Conservation (phyloP, 2,888 invertebrate species). For the Machimus rusticus region DNA sequence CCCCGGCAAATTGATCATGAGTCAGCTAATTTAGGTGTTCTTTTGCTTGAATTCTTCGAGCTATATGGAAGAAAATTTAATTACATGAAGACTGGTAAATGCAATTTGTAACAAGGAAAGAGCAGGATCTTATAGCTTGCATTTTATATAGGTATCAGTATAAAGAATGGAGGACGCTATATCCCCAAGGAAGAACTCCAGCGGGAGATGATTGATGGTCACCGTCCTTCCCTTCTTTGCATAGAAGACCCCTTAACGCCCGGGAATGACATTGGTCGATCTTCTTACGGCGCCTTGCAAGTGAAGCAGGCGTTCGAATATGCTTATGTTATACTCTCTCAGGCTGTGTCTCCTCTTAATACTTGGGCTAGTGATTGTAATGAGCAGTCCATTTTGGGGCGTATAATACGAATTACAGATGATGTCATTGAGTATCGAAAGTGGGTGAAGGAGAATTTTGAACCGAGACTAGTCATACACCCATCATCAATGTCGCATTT, state of each 20-base stretch:
- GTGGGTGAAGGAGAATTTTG: conserved; percentile 63
- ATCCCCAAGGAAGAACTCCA: conserved; percentile 94
- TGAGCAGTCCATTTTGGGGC: conserved; percentile 78
- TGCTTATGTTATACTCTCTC: conserved; percentile 86
- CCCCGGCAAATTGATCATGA: conserved; percentile 80
- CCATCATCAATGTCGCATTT: conserved; percentile 55
- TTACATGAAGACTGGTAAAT: conserved; percentile 84
- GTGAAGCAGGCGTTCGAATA: conserved; percentile 95
- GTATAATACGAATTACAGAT: conserved; percentile 92
- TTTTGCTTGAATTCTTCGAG: conserved; percentile 97
- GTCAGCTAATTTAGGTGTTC: conserved; percentile 85
- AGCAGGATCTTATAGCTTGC: background rate
- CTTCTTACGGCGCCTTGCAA: conserved; percentile 80
- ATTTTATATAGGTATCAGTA: conserved; percentile 70
- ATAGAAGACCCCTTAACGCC: conserved; percentile 97
- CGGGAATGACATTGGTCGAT: conserved; percentile 97
- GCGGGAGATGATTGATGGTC: conserved; percentile 92
- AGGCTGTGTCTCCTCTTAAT: conserved; percentile 71
- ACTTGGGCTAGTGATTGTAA: conserved; percentile 67
- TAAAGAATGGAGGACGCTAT: conserved; percentile 92
- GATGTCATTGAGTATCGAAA: conserved; percentile 77
- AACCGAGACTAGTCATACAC: conserved; percentile 57
- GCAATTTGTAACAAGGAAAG: background rate
- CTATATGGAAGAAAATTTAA: conserved; percentile 96
- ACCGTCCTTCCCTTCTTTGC: conserved; percentile 91